Conservation (phyloP, 2,888 invertebrate genomes). For the Ophion ventricosus region DNA sequence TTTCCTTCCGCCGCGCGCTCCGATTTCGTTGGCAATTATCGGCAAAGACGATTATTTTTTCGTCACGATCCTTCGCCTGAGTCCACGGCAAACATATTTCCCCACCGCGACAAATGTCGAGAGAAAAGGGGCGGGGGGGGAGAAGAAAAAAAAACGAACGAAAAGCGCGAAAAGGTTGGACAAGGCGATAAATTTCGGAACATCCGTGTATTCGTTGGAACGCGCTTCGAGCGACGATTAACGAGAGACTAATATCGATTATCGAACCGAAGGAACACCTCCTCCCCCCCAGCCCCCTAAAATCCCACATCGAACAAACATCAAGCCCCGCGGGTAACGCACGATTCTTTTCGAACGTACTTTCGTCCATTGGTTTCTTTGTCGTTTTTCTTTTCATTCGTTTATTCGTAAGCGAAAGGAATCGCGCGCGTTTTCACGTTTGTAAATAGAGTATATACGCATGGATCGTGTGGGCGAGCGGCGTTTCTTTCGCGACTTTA, state of each 20-base stretch:
- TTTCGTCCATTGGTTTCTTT: too few relatives aligned
- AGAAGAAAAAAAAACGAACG: not conserved
- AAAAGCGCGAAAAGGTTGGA: not conserved
- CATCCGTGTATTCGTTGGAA: not conserved
- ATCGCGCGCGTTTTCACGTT: not conserved
- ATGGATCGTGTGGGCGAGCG: not conserved
- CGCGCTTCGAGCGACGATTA: not conserved
- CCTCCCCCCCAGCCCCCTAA: too few relatives aligned
- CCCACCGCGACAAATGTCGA: not conserved
- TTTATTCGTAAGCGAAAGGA: not conserved
- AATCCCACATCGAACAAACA: too few relatives aligned
- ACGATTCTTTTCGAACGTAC: too few relatives aligned
- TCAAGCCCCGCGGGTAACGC: too few relatives aligned
- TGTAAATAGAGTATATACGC: not conserved
- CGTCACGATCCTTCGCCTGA: conserved; percentile 19
- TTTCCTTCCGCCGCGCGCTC: conserved; percentile 61
- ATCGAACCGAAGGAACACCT: too few relatives aligned
- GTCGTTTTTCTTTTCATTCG: too few relatives aligned
- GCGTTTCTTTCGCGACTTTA: too few relatives aligned
- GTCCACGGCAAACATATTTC: not conserved
- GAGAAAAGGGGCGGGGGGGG: not conserved
- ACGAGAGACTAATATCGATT: not conserved
- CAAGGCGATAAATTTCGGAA: conserved; percentile 1
- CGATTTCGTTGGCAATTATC: conserved; percentile 43
- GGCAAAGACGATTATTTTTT: conserved; percentile 57